A percentile compares a stretch with the other conserved stretches of the same genome.
Conservation (phyloP, 2,113 vertebrate genomes). For the Ciconia maguari region DNA sequence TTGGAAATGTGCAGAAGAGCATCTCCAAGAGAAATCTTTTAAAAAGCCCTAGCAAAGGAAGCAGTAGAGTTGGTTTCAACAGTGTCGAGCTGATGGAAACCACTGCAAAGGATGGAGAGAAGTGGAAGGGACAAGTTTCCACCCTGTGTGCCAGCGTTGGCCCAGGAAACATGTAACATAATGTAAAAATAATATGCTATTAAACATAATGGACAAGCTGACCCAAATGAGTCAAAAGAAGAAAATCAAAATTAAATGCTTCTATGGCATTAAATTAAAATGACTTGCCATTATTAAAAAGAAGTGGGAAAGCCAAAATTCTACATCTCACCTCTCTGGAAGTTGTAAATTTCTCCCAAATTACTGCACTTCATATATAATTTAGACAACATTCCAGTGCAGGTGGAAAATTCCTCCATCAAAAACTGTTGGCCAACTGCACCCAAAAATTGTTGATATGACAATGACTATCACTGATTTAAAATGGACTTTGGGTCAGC, state of each 20-base stretch:
- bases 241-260: slow-evolving; percentile 37
- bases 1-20: not conserved
- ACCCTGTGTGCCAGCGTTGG: not conserved
- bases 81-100: slow-evolving; percentile 4
- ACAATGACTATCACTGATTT: not conserved
- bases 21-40: slow-evolving; percentile 43
- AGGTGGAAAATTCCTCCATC: not conserved
- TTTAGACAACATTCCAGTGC: not conserved
- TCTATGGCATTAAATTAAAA: slow-evolving; percentile 4
- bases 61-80: not conserved
- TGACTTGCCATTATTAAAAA: not conserved
- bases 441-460: not conserved
- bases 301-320: not conserved
- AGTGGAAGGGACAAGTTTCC: slow-evolving; percentile 54
- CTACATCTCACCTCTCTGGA: slow-evolving; percentile 12
- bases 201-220: slow-evolving; percentile 38
- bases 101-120: not conserved
- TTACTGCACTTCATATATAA: not conserved
- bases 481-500: not conserved
- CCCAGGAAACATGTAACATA: slow-evolving; percentile 20
- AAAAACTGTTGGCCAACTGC: not conserved
- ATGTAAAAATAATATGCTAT: slow-evolving; percentile 60
- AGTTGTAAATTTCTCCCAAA: slow-evolving; percentile 3
- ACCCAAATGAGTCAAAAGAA: slow-evolving; percentile 59
- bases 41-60: not conserved